phyloP scores from a whole-genome alignment of 1,140 invertebrate genomes.

The Mactra quadrangularis region DNA sequence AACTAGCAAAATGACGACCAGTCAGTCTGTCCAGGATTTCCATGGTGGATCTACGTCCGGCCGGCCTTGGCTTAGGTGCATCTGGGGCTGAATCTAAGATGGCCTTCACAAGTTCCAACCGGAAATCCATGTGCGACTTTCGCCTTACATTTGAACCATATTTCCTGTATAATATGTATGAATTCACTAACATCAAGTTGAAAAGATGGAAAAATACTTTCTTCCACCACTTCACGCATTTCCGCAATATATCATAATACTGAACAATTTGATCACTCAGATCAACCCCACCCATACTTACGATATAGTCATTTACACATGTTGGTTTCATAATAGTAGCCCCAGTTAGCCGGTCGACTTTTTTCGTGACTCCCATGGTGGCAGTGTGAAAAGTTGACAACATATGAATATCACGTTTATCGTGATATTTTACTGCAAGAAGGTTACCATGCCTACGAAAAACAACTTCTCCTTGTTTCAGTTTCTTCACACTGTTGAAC shows the following conservation, averaged over 20 bases:
- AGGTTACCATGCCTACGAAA: not conserved
- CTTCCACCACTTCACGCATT: constrained; percentile 51
- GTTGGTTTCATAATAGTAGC: constrained; percentile 6
- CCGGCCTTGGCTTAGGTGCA: not conserved
- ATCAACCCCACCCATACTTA: constrained; percentile 45
- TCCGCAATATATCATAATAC: constrained; percentile 7
- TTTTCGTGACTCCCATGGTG: not conserved
- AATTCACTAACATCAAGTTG: constrained; percentile 7
- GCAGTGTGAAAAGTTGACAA: constrained; percentile 25
- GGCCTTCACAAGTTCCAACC: constrained; percentile 4
- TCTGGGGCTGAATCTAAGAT: not conserved
- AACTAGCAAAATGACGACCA: not conserved
- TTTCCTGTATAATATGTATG: constrained; percentile 26
- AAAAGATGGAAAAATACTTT: constrained; percentile 53
- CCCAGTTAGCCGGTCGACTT: not conserved
- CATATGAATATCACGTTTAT: constrained; percentile 23
- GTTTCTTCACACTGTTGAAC: not conserved
- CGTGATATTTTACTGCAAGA: constrained; percentile 20
- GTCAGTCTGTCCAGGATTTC: not conserved
- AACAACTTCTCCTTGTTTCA: constrained; percentile 17
- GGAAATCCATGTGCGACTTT: not conserved
- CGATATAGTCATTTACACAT: constrained; percentile 19
- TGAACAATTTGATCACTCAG: constrained; percentile 52
- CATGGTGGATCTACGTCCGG: not conserved
- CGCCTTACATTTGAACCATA: not conserved